Evolutionary conservation across 2,113 vertebrate species (phyloP), one percentile per base, ranked within the genome.

Genomic region (Brachypteracias leptosomus): DNA sequence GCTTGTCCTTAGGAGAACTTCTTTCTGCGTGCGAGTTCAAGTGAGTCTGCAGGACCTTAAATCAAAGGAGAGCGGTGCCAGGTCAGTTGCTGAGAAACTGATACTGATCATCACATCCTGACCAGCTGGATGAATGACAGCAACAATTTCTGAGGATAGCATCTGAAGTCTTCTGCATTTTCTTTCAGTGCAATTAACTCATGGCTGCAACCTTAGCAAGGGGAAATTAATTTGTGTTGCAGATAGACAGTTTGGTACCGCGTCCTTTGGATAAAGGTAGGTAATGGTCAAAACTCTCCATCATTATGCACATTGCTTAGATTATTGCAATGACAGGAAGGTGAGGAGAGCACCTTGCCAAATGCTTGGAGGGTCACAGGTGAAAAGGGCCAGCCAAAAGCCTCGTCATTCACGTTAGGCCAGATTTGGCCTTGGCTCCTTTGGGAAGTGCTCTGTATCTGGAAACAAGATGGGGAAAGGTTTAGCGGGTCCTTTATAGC

Each of bases 41-140:
- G 46, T 92, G 88, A 93, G 88, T 76, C 80, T 72, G 59, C 2
- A 0, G 11, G 74, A 87, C 84, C 76, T 93, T 92, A 93, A 96
- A 90, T 78, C 61, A 78, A 49, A 81, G 85, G 68, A 94, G 92
- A n/a, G 21, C 72, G 47, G 3, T 72, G 79, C 85, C 85, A 86
- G 83, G n/a, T 92, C 88, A 88, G 85, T 78, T 93, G 85, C 93
- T 78, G 92, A 95, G 93, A 90, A 89, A 95, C 96, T 96, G 95
- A 95, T 92, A 76, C 96, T 11, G 52, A 78, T 61, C 58, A 28
- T 96, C 96, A 90, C 88, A 85, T 94, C 95, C 88, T 85, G 90
- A 94, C 90, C 85, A 51, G 76, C 83, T 92, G 93, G 86, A 70
- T 78, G 79, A 94, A 84, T 78, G 92, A 95, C 90, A 96, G 88